Evolutionary conservation across 2,113 vertebrate genomes (phyloP), one percentile per base, ranked within the genome.

Genomic region (Odontesthes bonariensis): DNA sequence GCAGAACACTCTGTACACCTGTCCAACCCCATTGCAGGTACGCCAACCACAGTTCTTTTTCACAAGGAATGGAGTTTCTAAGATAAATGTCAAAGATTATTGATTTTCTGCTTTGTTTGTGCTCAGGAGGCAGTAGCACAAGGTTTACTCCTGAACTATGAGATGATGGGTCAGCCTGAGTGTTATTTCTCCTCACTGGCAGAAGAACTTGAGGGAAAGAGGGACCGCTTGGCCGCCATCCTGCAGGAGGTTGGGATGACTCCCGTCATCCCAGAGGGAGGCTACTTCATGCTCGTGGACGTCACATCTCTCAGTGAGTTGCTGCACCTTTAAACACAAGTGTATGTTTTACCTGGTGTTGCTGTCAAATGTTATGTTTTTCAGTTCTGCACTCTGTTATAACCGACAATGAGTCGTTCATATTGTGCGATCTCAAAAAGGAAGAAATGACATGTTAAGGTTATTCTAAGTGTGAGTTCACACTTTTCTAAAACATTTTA

Each of bases 241-340:
- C 86, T 99, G 59, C 89, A 67, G 58, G 95, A 91, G 32, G 93
- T 87, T 5, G 97, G 98, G 27, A 94, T 99, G 86, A 93, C 90
- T 65, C 97, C 98, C 3, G 20, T 99, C 49, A 19, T 98, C 73
- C 98, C 98, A 16, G 96, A 98, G 47, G 98, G 98, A 75, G 97
- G 98, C 57, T 99, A 99, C 93, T 99, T 99, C 74, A 97, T 99
- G 91, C 89, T 98, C 0, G 96, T 93, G 22, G 96, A 99, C 40
- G 91, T 99, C 77, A 96, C 98, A 9, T 75, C 81, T 1, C 90
- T 98, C 83, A 94, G 98, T 98, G 81, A 93, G 93, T 88, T 38
- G 10, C 33, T 51, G 35, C 35, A 7, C 35, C 31, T 55, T 27
- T 47, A n/a, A 31, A 5, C 27, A 27, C 27, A 27, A 27, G 2